Evolutionary conservation across 2,113 vertebrate species (phyloP).

Genomic region (Neogale vison): DNA sequence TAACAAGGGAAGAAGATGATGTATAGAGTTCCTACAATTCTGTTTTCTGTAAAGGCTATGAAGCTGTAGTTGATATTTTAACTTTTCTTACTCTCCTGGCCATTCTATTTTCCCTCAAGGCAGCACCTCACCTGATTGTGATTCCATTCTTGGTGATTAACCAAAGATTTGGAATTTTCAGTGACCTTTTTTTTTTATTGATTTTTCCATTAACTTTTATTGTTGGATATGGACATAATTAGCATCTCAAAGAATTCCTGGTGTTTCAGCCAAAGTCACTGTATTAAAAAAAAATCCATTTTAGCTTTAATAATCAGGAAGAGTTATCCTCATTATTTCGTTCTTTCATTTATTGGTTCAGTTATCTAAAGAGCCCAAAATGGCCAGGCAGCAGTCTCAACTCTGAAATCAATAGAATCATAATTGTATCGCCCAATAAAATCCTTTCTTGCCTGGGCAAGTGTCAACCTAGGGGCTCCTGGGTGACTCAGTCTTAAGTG

Average conservation of each 20-base stretch:
- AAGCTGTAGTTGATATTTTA: background rate
- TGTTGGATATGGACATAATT: background rate
- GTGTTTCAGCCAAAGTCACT: background rate
- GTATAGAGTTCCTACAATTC: background rate
- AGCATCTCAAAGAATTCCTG: background rate
- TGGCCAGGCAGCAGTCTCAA: background rate
- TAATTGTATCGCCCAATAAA: background rate
- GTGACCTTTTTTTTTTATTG: background rate
- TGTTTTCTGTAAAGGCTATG: background rate
- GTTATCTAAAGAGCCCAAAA: background rate
- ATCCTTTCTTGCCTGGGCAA: background rate
- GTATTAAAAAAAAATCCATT: background rate
- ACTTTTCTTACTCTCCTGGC: background rate
- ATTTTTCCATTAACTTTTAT: slow-evolving; percentile 49
- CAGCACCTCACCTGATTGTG: background rate
- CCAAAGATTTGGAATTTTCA: background rate
- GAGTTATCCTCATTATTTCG: background rate
- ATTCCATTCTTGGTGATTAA: background rate
- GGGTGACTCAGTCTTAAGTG: too few relatives aligned
- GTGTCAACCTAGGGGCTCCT: background rate
- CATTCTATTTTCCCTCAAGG: background rate
- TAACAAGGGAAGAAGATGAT: background rate
- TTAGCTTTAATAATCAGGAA: background rate
- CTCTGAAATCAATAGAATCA: background rate
- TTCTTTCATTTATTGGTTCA: background rate